These are phyloP conservation scores for Cylindroiulus punctatus DNA, from an alignment of 2,888 invertebrate species.

Conservation along the genomic window DNA sequence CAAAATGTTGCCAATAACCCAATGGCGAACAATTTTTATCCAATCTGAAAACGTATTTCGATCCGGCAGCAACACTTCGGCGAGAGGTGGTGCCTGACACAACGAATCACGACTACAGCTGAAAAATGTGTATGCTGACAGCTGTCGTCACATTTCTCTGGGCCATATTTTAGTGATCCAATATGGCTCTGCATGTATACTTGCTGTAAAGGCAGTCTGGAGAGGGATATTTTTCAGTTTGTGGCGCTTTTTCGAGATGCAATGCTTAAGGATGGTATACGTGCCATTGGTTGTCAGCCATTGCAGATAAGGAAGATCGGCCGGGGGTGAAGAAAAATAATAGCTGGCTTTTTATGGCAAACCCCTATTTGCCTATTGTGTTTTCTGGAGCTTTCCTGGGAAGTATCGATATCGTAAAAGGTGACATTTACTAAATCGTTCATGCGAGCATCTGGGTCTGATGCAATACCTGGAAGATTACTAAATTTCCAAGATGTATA, in stretches of 20 bases:
- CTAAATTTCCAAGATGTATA: not conserved
- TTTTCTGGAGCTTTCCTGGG: not conserved
- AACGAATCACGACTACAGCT: not conserved
- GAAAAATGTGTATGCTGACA: constrained; percentile 7
- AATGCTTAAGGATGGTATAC: not conserved
- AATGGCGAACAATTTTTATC: constrained; percentile 17
- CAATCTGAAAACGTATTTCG: constrained; percentile 16
- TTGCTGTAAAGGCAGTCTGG: not conserved
- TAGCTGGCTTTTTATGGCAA: not conserved
- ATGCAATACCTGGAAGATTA: not conserved
- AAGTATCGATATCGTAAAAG: not conserved
- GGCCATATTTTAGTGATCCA: constrained; percentile 35
- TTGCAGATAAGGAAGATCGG: not conserved
- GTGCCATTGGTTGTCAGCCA: not conserved
- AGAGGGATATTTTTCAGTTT: not conserved
- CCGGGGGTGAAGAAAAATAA: not conserved
- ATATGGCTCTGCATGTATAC: not conserved
- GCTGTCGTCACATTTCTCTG: constrained; percentile 28
- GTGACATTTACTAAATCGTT: not conserved
- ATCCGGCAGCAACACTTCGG: not conserved
- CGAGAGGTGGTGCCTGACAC: not conserved
- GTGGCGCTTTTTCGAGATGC: not conserved
- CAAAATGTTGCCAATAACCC: constrained; percentile 14
- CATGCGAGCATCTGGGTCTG: not conserved
- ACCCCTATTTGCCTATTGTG: not conserved